Conservation (phyloP, 2,888 invertebrate genomes). For the Oxytorus armatus region DNA sequence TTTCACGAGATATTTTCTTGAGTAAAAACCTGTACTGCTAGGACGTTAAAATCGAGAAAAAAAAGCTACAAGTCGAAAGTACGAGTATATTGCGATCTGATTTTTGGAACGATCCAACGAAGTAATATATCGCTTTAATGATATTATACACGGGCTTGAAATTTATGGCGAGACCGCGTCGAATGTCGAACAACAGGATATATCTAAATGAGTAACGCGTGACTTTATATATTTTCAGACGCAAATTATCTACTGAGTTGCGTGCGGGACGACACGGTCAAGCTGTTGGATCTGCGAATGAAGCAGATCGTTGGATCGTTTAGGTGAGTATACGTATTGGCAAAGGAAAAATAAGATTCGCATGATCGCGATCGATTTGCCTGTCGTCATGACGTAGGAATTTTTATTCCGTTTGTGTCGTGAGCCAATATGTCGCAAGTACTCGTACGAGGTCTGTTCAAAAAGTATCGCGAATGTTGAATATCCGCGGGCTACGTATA, state of each 20-base stretch:
- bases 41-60: no score
- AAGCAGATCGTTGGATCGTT: constrained; percentile 96
- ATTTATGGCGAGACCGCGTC: constrained; percentile 24
- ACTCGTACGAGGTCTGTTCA: no score
- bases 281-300: constrained; percentile 97
- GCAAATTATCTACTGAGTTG: constrained; percentile 95
- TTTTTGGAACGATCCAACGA: no score
- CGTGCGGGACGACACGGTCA: constrained; percentile 97
- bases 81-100: no score
- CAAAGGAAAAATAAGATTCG: constrained; percentile 2
- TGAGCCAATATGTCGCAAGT: background rate
- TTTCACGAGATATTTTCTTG: no score
- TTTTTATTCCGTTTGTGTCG: no score
- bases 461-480: no score
- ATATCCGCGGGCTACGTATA: no score
- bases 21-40: no score
- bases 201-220: constrained; percentile 30
- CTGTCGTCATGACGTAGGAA: background rate
- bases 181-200: constrained; percentile 43
- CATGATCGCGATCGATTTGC: background rate
- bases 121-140: no score
- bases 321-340: constrained; percentile 88
- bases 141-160: constrained; percentile 15
- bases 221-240: constrained; percentile 87
- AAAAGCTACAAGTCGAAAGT: no score